Evolutionary conservation across 2,113 vertebrate genomes (phyloP), one percentile per base, ranked within the genome.

Genomic region (Cynocephalus volans): DNA sequence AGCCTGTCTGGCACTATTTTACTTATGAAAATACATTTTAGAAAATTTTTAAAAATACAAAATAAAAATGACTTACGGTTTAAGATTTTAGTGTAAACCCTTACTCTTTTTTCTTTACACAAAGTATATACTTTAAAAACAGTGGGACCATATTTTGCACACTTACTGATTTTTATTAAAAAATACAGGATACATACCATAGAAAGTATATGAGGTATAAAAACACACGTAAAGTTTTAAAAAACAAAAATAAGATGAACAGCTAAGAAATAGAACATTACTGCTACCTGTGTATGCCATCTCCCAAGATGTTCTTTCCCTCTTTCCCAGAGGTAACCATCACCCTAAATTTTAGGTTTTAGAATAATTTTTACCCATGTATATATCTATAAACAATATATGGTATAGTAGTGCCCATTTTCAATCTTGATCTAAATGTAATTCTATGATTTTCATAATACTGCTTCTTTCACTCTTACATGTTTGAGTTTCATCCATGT

Each of bases 221-320:
- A 69, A 69, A n/a, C n/a, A 88, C 41, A 6, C n/a, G 18, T 80
- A 72, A 79, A 56, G 23, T 89, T 89, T 76, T 93, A n/a, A 79
- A 64, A 79, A 81, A 70, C 19, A 76, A 79, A 17, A 88, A 83
- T 90, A 56, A 96, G 79, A 48, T 76, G 86, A 86, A 75, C n/a
- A 50, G 28, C 24, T 18, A 31, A 67, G 80, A 93, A 80, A 31
- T 86, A 62, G 26, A 83, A 45, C 54, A 70, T 58, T 81, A 73
- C 8, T n/a, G 15, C 79, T 77, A 23, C 12, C 48, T 36, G 19
- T 56, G 23, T 73, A 13, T 72, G 33, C 36, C 14, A 12, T 80
- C 81, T 62, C 73, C 33, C 12, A 73, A 85, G 50, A 11, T 11
- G 31, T 85, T 96, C 15, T 15, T 73, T 81, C 86, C 7, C 10